Percentiles rank a stretch among this genome's conserved stretches.
Evolutionary conservation across 2,797 vertebrate genomes (phyloP).

Genomic region (Thalassophryne amazonica): DNA sequence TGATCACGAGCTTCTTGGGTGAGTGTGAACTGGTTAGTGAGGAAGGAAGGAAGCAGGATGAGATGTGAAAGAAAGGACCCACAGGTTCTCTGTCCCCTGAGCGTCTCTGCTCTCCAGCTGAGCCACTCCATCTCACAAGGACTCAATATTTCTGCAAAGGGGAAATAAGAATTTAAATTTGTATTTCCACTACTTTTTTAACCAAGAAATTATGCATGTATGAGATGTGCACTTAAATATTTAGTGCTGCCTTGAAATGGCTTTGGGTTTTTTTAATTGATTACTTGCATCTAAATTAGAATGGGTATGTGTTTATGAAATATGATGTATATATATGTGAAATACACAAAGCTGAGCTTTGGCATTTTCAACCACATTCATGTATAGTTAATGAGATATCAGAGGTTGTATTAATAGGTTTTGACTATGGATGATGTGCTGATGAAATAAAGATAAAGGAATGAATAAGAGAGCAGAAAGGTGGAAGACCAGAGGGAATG

Average conservation of each 20-base stretch:
- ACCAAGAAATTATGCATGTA: conserved; percentile 38
- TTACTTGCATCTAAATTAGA: conserved; percentile 16
- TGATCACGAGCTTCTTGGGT: conserved; percentile 7
- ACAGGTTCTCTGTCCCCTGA: conserved; percentile 29
- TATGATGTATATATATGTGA: background rate
- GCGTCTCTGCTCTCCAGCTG: conserved; percentile 30
- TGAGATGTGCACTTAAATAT: conserved; percentile 34
- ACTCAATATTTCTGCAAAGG: conserved; percentile 18
- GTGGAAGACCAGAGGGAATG: background rate
- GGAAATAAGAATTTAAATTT: conserved; percentile 9
- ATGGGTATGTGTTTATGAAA: background rate
- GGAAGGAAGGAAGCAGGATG: conserved; percentile 20
- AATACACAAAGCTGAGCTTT: conserved; percentile 1
- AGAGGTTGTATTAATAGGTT: conserved; percentile 52
- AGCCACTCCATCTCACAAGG: conserved; percentile 23
- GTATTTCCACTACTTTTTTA: conserved; percentile 6
- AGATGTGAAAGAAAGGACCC: conserved; percentile 39
- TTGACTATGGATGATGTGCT: conserved; percentile 51
- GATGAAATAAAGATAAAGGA: conserved; percentile 70
- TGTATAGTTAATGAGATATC: conserved; percentile 57
- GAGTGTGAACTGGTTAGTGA: conserved; percentile 12
- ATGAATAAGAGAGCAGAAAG: conserved; percentile 43
- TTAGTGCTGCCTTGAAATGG: conserved; percentile 6
- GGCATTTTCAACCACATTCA: conserved; percentile 36
- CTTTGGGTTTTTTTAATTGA: background rate